Conservation (phyloP, 2,113 vertebrate species). For the Ammodramus savannarum region DNA sequence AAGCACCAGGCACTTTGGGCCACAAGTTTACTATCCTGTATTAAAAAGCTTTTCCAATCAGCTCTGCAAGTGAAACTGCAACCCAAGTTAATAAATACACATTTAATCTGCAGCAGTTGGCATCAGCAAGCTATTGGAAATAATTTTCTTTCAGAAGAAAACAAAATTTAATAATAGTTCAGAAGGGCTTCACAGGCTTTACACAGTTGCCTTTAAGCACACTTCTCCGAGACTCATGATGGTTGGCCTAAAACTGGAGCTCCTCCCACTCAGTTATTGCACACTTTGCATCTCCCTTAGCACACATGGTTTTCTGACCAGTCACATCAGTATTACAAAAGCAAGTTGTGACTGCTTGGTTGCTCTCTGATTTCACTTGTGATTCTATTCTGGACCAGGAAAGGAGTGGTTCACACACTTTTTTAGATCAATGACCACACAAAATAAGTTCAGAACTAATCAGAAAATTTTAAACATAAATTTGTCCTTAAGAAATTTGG, state of each 20-base stretch:
- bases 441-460: not conserved
- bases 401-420: not conserved
- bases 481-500: not conserved
- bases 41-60: not conserved
- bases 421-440: not conserved
- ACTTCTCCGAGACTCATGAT: not conserved
- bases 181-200: not conserved
- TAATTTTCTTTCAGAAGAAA: not conserved
- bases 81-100: not conserved
- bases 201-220: not conserved
- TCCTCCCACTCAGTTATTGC: not conserved
- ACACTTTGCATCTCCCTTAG: not conserved
- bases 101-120: not conserved
- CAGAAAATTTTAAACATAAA: not conserved
- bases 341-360: not conserved
- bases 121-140: not conserved
- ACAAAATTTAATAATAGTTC: not conserved
- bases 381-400: not conserved
- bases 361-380: not conserved
- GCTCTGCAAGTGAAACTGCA: not conserved
- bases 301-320: not conserved
- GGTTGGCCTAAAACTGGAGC: not conserved
- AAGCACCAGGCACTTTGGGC: not conserved
- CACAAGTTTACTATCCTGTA: not conserved
- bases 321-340: not conserved